Base-by-base conservation (phyloP, 1,140 invertebrate species). In the Zaprionus gabonicus region DNA sequence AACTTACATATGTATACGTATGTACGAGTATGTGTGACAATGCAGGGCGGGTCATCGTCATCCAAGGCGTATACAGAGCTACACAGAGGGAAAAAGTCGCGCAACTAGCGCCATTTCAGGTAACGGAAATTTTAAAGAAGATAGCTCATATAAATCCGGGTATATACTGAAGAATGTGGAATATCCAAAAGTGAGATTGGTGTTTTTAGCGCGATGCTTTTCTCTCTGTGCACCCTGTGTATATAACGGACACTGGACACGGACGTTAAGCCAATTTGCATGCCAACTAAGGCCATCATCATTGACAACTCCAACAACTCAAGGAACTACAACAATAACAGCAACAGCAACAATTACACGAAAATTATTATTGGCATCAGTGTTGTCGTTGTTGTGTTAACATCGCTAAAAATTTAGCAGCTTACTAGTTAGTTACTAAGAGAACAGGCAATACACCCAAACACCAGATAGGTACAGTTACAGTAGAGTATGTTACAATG, bases 211-310 rank as follows among this genome's bases (percentile, higher is more conserved):
- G 20, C 23, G 6, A 2, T 6, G 20, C 12, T 25, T 51, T 51
- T 51, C 46, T 51, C 20, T 51, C 46, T 49, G 20, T 51, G 46
- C 9, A 13, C 10, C 20, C 46, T 12, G n/a, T 25, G 53, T 20
- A 20, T 4, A 56, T 25, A 25, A 57, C 9, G 55, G 65, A 67
- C 53, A 46, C 10, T 17, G 46, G 49, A 63, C 49, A 46, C 65
- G 62, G 75, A 46, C 55, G 58, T 83, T 83, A 80, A 77, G 73
- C 81, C 81, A 77, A 81, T 84, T 84, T 84, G 82, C 78, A 85
- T 85, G 82, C 76, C 73, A 77, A 65, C 46, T 49, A 31, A 53
- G 75, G 46, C 63, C 63, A 56, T 67, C 49, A 67, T 38, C 63
- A 36, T 51, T 46, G 17, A 67, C 56, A 68, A 68, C 56, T 44